Evolutionary conservation across 2,888 invertebrate species (phyloP).

Genomic region (Erebia palarica): DNA sequence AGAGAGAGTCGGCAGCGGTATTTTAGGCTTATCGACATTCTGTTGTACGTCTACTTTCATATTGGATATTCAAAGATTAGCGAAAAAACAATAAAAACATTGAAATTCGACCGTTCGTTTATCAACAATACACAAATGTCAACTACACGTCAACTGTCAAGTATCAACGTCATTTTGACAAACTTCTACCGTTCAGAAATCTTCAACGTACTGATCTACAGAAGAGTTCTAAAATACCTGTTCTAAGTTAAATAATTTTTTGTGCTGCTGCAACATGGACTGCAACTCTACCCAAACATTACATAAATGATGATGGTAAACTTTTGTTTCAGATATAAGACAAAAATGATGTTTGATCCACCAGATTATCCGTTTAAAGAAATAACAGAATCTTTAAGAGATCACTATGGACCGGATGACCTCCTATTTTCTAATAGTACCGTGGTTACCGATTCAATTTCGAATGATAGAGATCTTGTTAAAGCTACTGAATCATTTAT

Average conservation of each 20-base stretch:
- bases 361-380: slow-evolving; percentile 76
- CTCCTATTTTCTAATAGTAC: slow-evolving; percentile 57
- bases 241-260: neutral
- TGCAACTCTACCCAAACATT: neutral
- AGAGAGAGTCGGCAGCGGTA: slow-evolving; percentile 90
- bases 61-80: slow-evolving; percentile 38
- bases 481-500: slow-evolving; percentile 51
- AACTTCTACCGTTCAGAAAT: slow-evolving; percentile 16
- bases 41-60: slow-evolving; percentile 66
- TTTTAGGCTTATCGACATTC: slow-evolving; percentile 71
- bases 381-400: slow-evolving; percentile 56
- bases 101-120: slow-evolving; percentile 35
- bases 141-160: slow-evolving; percentile 3
- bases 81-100: slow-evolving; percentile 21
- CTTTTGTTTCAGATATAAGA: slow-evolving; percentile 44
- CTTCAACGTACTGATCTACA: neutral
- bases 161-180: slow-evolving; percentile 33
- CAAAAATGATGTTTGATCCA: slow-evolving; percentile 74
- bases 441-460: slow-evolving; percentile 33
- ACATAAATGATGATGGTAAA: neutral
- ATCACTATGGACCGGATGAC: slow-evolving; percentile 63
- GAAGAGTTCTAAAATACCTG: neutral
- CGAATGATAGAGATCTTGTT: slow-evolving; percentile 46
- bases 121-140: slow-evolving; percentile 38
- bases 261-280: neutral